A percentile compares a stretch with the other conserved stretches of the same genome.
Conservation (phyloP, 1,140 invertebrate species). For the Camponotus floridanus region DNA sequence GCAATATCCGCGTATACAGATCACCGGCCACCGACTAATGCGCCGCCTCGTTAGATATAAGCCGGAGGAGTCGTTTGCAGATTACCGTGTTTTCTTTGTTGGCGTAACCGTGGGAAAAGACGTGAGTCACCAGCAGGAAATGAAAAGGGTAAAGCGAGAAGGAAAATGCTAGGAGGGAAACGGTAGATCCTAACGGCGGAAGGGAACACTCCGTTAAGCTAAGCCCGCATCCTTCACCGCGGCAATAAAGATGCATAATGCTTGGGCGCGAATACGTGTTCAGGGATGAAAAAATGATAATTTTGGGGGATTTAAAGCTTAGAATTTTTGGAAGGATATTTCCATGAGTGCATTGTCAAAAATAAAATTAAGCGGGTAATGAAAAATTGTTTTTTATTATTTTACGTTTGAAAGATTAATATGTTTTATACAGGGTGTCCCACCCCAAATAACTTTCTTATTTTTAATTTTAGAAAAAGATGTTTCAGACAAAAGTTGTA, state of each 20-base stretch:
- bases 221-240: slow-evolving; percentile 67
- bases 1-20: slow-evolving; percentile 71
- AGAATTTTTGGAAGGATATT: background rate
- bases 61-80: slow-evolving; percentile 67
- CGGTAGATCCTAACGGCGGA: slow-evolving; percentile 59
- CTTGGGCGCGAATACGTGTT: background rate
- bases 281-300: background rate
- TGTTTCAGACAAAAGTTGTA: too few relatives aligned
- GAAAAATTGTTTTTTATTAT: background rate
- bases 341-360: background rate
- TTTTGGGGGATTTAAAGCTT: slow-evolving; percentile 24
- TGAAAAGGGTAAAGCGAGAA: slow-evolving; percentile 5
- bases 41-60: slow-evolving; percentile 71
- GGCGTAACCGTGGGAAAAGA: slow-evolving; percentile 45
- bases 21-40: slow-evolving; percentile 70
- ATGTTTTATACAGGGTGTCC: background rate
- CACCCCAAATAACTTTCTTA: too few relatives aligned
- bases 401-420: background rate
- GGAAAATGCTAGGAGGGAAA: slow-evolving; percentile 43
- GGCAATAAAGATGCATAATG: slow-evolving; percentile 66
- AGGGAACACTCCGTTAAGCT: slow-evolving; percentile 69
- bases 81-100: slow-evolving; percentile 69
- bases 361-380: background rate
- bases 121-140: background rate
- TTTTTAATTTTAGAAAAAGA: too few relatives aligned